phyloP scores from a whole-genome alignment of 1,140 invertebrate genomes.

The Drosophila kohkoa region DNA sequence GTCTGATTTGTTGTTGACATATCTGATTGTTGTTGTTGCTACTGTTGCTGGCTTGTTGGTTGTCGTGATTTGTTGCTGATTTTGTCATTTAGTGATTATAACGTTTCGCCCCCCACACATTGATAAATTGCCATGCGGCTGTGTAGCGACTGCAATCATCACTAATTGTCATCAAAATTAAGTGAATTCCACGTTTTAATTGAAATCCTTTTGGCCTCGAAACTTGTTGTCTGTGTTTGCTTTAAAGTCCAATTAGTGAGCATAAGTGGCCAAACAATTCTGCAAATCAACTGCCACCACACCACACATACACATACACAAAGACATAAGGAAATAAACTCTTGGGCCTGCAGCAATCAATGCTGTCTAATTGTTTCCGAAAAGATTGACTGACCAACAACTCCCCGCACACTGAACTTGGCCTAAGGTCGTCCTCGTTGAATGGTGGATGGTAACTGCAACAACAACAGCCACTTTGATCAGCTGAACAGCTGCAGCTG shows the following conservation, averaged over 20 bases:
- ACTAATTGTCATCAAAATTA: slow-evolving; percentile 83
- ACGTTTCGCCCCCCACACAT: slow-evolving; percentile 41
- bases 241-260: slow-evolving; percentile 62
- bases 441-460: neutral
- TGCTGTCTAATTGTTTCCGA: slow-evolving; percentile 68
- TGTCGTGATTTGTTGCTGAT: slow-evolving; percentile 83
- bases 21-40: slow-evolving; percentile 46
- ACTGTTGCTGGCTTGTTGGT: slow-evolving; percentile 62
- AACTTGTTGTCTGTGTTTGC: slow-evolving; percentile 19
- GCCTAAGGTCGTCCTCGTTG: slow-evolving; percentile 9
- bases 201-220: slow-evolving; percentile 56
- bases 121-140: slow-evolving; percentile 34
- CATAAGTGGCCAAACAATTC: slow-evolving; percentile 33
- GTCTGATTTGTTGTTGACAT: slow-evolving; percentile 82
- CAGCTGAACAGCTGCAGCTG: neutral
- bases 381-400: slow-evolving; percentile 53
- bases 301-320: too few species aligned
- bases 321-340: neutral
- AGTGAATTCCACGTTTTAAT: slow-evolving; percentile 80
- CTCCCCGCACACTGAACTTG: slow-evolving; percentile 34
- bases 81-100: slow-evolving; percentile 83
- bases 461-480: slow-evolving; percentile 8
- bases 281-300: slow-evolving; percentile 15
- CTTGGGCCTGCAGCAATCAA: slow-evolving; percentile 63
- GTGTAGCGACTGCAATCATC: slow-evolving; percentile 48